phyloP scores from a whole-genome alignment of 2,113 vertebrate species.

The Periophthalmus modestus region DNA sequence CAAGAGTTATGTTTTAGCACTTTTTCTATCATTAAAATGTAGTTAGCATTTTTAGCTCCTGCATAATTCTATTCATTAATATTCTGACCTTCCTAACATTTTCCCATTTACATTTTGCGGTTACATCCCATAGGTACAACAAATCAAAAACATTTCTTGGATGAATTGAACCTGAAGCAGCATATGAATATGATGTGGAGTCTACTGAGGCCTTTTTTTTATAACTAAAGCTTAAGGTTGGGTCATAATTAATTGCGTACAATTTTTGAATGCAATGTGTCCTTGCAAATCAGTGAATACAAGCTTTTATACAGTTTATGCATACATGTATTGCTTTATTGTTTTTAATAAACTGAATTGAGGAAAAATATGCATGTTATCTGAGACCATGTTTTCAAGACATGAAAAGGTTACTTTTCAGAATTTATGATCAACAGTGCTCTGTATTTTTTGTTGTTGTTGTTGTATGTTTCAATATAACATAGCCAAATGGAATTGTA shows the following conservation, averaged over 20 bases:
- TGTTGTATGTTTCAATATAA: too few species aligned
- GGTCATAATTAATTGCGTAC: not conserved
- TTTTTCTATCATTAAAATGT: not conserved
- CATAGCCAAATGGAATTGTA: too few species aligned
- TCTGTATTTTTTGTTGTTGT: not conserved
- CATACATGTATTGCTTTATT: not conserved
- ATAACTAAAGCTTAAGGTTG: constrained; percentile 16
- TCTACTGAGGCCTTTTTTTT: not conserved
- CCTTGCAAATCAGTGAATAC: constrained; percentile 1
- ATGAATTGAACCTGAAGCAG: not conserved
- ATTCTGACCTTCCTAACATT: constrained; percentile 9
- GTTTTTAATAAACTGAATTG: not conserved
- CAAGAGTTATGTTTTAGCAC: not conserved
- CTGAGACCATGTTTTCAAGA: not conserved
- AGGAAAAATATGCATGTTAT: not conserved
- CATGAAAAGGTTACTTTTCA: not conserved
- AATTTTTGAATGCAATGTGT: constrained; percentile 3
- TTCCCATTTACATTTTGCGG: constrained; percentile 1
- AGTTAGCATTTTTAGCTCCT: not conserved
- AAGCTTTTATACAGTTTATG: not conserved
- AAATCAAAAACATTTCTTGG: not conserved
- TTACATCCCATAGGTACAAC: not conserved
- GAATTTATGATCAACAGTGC: not conserved
- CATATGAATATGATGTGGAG: not conserved
- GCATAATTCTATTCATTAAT: constrained; percentile 16